phyloP scores from a whole-genome alignment of 2,797 vertebrate genomes.

The Myioborus melanocephalus region DNA sequence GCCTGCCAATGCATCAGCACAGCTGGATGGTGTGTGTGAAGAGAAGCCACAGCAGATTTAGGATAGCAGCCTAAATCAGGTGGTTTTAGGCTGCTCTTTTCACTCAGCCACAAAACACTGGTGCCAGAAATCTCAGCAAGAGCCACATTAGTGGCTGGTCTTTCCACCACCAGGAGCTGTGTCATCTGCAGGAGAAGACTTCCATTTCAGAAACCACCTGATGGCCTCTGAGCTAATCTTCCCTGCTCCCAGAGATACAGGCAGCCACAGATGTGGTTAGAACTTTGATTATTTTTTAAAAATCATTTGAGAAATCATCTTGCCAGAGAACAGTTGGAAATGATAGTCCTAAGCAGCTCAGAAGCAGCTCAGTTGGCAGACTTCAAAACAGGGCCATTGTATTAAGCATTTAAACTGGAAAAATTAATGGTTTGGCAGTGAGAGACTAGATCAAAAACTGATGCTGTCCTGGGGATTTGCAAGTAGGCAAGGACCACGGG shows the following conservation, averaged over 20 bases:
- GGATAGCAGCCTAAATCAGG: not conserved
- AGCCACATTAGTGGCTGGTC: slow-evolving; percentile 26
- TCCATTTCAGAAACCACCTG: slow-evolving; percentile 3
- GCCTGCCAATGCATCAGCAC: slow-evolving; percentile 22
- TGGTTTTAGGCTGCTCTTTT: slow-evolving; percentile 22
- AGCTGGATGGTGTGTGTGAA: slow-evolving; percentile 51
- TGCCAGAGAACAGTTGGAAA: slow-evolving; percentile 45
- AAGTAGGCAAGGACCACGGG: not conserved
- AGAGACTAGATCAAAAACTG: not conserved
- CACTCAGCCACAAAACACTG: not conserved
- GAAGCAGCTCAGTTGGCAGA: slow-evolving; percentile 7
- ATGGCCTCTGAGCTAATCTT: not conserved
- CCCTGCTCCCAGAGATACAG: not conserved
- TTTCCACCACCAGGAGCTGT: not conserved
- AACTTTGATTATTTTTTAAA: slow-evolving; percentile 23
- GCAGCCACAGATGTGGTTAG: slow-evolving; percentile 10
- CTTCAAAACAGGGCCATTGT: slow-evolving; percentile 14
- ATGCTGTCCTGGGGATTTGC: not conserved
- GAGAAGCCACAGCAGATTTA: slow-evolving; percentile 3
- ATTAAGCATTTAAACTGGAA: slow-evolving; percentile 2
- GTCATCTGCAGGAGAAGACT: not conserved
- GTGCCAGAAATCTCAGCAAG: not conserved
- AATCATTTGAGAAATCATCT: slow-evolving; percentile 40
- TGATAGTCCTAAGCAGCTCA: not conserved
- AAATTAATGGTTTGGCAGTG: not conserved